These are phyloP conservation scores for Trachelus stipa DNA, from an alignment of 2,888 invertebrate species.

Conservation along the genomic window DNA sequence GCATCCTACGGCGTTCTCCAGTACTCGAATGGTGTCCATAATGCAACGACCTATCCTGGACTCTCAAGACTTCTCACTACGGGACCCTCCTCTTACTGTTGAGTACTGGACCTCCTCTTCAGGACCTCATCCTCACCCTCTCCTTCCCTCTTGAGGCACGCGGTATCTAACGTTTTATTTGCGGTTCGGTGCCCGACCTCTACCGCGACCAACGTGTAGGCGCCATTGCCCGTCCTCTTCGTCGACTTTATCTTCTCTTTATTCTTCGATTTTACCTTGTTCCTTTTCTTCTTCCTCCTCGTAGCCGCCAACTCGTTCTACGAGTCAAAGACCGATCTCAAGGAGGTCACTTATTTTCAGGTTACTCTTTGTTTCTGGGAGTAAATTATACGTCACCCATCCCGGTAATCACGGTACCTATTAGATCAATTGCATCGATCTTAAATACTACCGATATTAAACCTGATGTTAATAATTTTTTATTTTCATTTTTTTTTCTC, in stretches of 20 bases:
- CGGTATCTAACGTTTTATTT: neutral
- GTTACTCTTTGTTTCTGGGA: slow-evolving; percentile 41
- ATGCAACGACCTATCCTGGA: neutral
- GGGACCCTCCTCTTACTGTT: neutral
- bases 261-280: slow-evolving; percentile 35
- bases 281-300: slow-evolving; percentile 24
- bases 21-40: neutral
- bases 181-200: slow-evolving; percentile 19
- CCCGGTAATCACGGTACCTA: neutral
- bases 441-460: neutral
- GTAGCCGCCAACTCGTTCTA: slow-evolving; percentile 39
- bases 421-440: neutral
- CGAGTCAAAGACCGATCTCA: slow-evolving; percentile 67
- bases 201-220: slow-evolving; percentile 34
- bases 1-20: neutral
- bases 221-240: slow-evolving; percentile 45
- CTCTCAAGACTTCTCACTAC: neutral
- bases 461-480: neutral
- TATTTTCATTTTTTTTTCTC: neutral
- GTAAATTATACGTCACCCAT: slow-evolving; percentile 12
- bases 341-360: slow-evolving; percentile 64
- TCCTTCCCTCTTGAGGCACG: neutral
- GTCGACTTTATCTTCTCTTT: slow-evolving; percentile 31
- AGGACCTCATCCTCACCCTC: neutral
- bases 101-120: neutral